Evolutionary conservation across 2,888 invertebrate genomes (phyloP), one percentile per base, ranked within the genome.

Genomic region (Tetranychus truncatus): DNA sequence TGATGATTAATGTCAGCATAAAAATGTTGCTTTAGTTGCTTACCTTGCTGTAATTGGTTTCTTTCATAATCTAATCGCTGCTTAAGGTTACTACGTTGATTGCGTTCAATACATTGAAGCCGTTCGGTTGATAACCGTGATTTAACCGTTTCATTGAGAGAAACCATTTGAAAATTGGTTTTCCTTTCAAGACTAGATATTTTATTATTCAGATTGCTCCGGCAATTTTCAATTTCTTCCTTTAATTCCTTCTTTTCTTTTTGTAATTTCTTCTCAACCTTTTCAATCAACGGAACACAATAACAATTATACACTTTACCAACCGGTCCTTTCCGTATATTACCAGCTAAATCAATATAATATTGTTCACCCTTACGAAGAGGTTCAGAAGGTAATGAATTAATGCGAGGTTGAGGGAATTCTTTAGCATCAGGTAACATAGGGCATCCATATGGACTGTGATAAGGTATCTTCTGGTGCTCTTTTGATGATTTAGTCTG

Each of bases 261-360:
- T 80, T 91, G 91, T 74, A 94, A 79, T 75, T 82, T 80, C 78
- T 91, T 89, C 81, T 94, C 92, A 83, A 95, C 88, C 79, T 92
- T 91, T 77, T 90, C 88, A 81, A 95, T 90, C 82, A 93, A 89
- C 0, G 95, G 95, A 0, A 91, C 92, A 82, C 95, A 95, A 81
- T 92, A 92, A 83, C 93, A 94, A 0, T 91, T 91, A 82, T 92
- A 91, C 0, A 93, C 92, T 1, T 92, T 89, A 0, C 95, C 94
- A n/a, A 94, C 89, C 0, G 95, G 95, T 1, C 95, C 95, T 84
- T 95, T 95, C 80, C 92, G 89, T 77, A 95, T 91, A 81, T 95
- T 94, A 1, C 95, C 95, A 18, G 93, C 94, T 79, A 96, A 86
- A 83, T 95, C 95, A 79, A 95, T 85, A 83, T 90, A 96, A 83